phyloP scores from a whole-genome alignment of 2,888 invertebrate species.

The Drosophila sordidula region DNA sequence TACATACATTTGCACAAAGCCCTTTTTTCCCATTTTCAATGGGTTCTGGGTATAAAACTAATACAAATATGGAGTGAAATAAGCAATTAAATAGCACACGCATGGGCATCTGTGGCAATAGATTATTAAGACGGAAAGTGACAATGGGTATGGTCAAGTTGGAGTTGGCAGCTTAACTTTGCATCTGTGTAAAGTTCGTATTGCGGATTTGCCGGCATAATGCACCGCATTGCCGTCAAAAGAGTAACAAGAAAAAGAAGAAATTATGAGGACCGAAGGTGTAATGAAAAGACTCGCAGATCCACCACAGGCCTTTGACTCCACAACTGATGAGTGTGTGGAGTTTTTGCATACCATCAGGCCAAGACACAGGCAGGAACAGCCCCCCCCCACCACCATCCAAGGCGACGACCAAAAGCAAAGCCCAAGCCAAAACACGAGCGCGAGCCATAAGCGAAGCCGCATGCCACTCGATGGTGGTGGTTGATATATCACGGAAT shows the following conservation, averaged over 20 bases:
- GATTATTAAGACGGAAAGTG: too few species aligned
- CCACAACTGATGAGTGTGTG: conserved; percentile 31
- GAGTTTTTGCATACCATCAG: conserved; percentile 65
- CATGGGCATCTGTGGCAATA: too few species aligned
- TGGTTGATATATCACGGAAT: conserved; percentile 79
- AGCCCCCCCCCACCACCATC: conserved; percentile 1
- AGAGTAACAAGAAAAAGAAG: conserved; percentile 38
- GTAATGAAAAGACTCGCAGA: conserved; percentile 59
- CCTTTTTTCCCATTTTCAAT: too few species aligned
- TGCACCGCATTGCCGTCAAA: conserved; percentile 42
- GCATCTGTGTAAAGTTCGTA: too few species aligned
- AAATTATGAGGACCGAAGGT: conserved; percentile 65
- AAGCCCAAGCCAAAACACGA: conserved; percentile 18
- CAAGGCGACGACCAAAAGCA: conserved; percentile 9
- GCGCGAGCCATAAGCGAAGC: conserved; percentile 23
- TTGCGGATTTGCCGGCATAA: neutral
- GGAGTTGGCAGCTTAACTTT: too few species aligned
- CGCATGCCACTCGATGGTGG: conserved; percentile 70
- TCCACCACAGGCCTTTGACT: conserved; percentile 39
- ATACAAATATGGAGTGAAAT: too few species aligned
- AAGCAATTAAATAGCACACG: too few species aligned
- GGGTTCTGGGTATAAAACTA: too few species aligned
- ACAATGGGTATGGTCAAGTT: too few species aligned
- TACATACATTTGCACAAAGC: too few species aligned
- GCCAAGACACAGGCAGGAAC: conserved; percentile 2